These are phyloP conservation scores for Caenorhabditis brenneri DNA, from an alignment of 1,140 invertebrate genomes.

Conservation along the genomic window DNA sequence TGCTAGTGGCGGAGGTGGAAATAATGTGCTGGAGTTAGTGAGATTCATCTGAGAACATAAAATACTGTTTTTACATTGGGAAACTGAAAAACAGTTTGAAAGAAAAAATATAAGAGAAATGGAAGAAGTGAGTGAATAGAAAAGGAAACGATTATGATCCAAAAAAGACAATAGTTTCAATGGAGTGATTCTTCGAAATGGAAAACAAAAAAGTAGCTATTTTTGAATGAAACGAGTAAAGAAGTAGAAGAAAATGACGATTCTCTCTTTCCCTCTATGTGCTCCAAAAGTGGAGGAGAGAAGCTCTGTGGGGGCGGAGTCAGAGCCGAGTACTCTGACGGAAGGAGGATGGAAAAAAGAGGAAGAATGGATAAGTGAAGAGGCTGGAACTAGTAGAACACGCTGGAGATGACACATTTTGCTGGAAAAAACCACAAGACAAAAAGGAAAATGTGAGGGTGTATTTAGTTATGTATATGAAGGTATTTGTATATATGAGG, in stretches of 20 bases:
- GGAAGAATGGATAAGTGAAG: conserved; percentile 28
- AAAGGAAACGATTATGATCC: neutral
- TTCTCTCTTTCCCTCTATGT: too few relatives aligned
- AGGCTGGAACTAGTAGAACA: neutral
- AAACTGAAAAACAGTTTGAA: too few relatives aligned
- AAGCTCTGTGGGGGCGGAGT: neutral
- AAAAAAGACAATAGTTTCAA: neutral
- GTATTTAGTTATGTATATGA: neutral
- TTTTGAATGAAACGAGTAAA: neutral
- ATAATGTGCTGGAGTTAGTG: conserved; percentile 7
- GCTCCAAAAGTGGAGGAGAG: conserved; percentile 21
- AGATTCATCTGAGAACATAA: neutral
- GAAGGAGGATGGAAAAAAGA: neutral
- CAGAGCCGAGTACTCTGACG: conserved; percentile 4
- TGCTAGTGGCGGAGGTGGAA: conserved; percentile 38
- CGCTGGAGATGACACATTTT: conserved; percentile 5
- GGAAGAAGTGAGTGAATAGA: neutral
- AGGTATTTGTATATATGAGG: neutral
- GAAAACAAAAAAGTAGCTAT: neutral
- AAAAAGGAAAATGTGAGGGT: neutral
- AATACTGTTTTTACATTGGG: neutral
- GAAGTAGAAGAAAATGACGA: neutral
- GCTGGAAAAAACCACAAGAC: neutral
- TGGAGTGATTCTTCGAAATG: neutral
- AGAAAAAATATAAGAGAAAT: neutral